Percentiles rank a stretch among this genome's conserved stretches.
phyloP scores from a whole-genome alignment of 2,888 invertebrate species.

The Andrena camellia region DNA sequence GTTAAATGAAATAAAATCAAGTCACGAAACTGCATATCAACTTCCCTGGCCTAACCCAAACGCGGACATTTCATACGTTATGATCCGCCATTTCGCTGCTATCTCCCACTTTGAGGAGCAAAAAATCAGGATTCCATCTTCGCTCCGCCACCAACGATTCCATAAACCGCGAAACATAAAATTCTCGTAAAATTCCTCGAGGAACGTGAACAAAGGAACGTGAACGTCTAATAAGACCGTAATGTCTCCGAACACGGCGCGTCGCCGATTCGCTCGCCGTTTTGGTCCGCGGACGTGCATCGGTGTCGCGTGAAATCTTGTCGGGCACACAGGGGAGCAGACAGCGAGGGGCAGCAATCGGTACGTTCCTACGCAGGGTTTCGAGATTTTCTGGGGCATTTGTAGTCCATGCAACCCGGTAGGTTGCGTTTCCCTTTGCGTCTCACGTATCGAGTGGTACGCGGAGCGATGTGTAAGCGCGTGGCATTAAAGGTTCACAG shows the following conservation, averaged over 20 bases:
- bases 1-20: neutral
- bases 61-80: neutral
- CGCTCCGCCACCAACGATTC: neutral
- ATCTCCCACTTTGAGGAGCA: neutral
- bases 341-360: neutral
- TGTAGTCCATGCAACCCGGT: neutral
- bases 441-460: slow-evolving; percentile 26
- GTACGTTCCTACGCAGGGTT: slow-evolving; percentile 22
- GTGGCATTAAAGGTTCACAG: slow-evolving; percentile 76
- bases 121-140: neutral
- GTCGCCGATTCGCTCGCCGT: slow-evolving; percentile 9
- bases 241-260: slow-evolving; percentile 17
- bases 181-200: slow-evolving; percentile 34
- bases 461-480: slow-evolving; percentile 44
- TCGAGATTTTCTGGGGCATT: slow-evolving; percentile 20
- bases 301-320: neutral
- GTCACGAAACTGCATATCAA: neutral
- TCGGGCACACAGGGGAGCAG: neutral
- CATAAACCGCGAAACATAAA: slow-evolving; percentile 4
- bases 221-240: slow-evolving; percentile 38
- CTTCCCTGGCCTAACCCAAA: neutral
- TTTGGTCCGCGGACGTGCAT: neutral
- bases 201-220: slow-evolving; percentile 17
- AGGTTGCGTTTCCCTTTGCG: slow-evolving; percentile 15
- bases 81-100: neutral